Evolutionary conservation across 2,888 invertebrate species (phyloP), one percentile per base, ranked within the genome.

Genomic region (Synanthedon tipuliformis): DNA sequence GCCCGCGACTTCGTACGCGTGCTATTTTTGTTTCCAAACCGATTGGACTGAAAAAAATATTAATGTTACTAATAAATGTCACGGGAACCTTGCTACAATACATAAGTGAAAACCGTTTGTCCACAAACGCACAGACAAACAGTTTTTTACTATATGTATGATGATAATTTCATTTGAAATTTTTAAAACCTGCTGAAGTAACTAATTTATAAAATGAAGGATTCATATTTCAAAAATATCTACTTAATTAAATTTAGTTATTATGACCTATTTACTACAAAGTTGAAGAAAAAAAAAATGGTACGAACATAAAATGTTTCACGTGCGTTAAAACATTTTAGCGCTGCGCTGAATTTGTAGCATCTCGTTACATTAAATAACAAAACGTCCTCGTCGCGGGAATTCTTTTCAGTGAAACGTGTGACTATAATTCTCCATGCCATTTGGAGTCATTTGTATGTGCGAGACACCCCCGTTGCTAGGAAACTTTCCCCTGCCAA

Each of bases 401-500:
- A 59, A 58, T 61, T 58, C 60, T 60, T 61, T 62, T 60, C 61
- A 61, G 65, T 63, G 11, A 49, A 49, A 49, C 18, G 49, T 49
- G 18, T 49, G 49, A 50, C 13, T 10, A 53, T 53, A 53, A 52
- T 40, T 52, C 40, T 51, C 18, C n/a, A 45, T 50, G 41, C 41
- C 55, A 62, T 70, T 65, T 62, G 54, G 61, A 58, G 58, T 62
- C 65, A 81, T 86, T 86, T 83, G 80, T 85, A 86, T 86, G 86
- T 75, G 69, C 64, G 71, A 63, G 59, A 64, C 71, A 70, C 61
- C 63, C 60, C 61, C 67, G 67, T 71, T 68, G 66, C 69, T 65
- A 71, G 67, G 65, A 73, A 79, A 79, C 73, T 77, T 83, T 79
- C 75, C 75, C 76, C 75, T 68, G 70, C 73, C 75, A 73, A 78